Evolutionary conservation across 2,113 vertebrate genomes (phyloP).

Genomic region (Lycaon pictus): DNA sequence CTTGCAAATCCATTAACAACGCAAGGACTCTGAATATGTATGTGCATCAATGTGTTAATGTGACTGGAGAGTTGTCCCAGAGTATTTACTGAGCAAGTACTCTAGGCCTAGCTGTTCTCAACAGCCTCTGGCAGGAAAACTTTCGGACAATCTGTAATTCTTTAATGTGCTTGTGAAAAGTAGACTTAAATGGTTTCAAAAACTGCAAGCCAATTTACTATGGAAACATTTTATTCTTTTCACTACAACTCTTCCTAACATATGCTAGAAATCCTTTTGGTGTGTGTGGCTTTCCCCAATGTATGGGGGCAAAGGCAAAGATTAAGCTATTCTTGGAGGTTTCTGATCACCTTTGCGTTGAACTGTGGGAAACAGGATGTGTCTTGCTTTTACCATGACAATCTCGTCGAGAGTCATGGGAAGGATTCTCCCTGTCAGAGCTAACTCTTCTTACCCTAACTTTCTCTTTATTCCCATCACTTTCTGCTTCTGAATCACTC

Average conservation of each 20-base stretch:
- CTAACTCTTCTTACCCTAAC: slow-evolving; percentile 86
- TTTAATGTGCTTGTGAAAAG: slow-evolving; percentile 57
- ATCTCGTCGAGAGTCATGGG: slow-evolving; percentile 86
- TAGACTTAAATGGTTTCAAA: slow-evolving; percentile 67
- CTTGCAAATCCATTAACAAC: slow-evolving; percentile 50
- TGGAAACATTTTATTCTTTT: slow-evolving; percentile 72
- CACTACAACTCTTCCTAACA: slow-evolving; percentile 73
- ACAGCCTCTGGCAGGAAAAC: slow-evolving; percentile 62
- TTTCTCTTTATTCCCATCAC: slow-evolving; percentile 91
- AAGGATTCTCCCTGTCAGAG: slow-evolving; percentile 85
- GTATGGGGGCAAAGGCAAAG: slow-evolving; percentile 78
- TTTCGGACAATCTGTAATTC: slow-evolving; percentile 38
- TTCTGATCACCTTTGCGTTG: slow-evolving; percentile 95
- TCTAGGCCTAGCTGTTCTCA: slow-evolving; percentile 19
- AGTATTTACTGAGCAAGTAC: slow-evolving; percentile 73
- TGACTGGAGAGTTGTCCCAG: slow-evolving; percentile 43
- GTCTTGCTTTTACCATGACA: slow-evolving; percentile 89
- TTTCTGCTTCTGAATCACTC: slow-evolving; percentile 97
- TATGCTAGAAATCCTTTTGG: slow-evolving; percentile 83
- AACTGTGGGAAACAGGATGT: slow-evolving; percentile 89
- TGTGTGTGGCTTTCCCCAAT: slow-evolving; percentile 79
- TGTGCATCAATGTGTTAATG: slow-evolving; percentile 35
- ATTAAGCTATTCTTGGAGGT: slow-evolving; percentile 69
- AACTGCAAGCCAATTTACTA: slow-evolving; percentile 80
- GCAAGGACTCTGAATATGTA: slow-evolving; percentile 69